Evolutionary conservation across 1,140 invertebrate species (phyloP).

Genomic region (Bactericera cockerelli): DNA sequence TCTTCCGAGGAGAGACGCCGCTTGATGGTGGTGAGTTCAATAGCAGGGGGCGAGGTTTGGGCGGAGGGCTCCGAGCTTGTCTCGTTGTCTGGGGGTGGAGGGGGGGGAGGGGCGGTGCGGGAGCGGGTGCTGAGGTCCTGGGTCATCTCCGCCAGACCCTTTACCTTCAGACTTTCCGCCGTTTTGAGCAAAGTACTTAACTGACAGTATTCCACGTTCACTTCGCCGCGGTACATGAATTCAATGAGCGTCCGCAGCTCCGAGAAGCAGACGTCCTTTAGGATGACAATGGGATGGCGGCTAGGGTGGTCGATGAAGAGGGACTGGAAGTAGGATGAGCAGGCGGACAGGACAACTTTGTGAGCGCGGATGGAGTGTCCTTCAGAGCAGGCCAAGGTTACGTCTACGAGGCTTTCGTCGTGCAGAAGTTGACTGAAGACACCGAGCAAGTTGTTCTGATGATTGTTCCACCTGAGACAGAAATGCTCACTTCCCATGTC

Average conservation of each 20-base stretch:
- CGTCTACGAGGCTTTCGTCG: constrained; percentile 87
- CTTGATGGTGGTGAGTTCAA: constrained; percentile 18
- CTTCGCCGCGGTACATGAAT: constrained; percentile 94
- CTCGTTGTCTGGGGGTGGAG: constrained; percentile 12
- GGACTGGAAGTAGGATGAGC: constrained; percentile 85
- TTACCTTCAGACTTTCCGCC: constrained; percentile 79
- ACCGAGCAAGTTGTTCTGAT: constrained; percentile 86
- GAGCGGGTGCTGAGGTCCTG: constrained; percentile 28
- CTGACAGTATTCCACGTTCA: constrained; percentile 85
- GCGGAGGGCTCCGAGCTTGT: constrained; percentile 27
- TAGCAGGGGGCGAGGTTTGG: constrained; percentile 11
- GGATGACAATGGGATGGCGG: constrained; percentile 80
- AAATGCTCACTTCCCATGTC: constrained; percentile 91
- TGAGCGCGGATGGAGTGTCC: constrained; percentile 85
- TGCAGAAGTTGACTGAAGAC: constrained; percentile 87
- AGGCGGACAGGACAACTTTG: constrained; percentile 87
- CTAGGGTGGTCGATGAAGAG: constrained; percentile 77
- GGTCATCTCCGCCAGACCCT: constrained; percentile 82
- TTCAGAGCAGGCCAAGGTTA: constrained; percentile 85
- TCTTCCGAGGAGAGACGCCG: background rate
- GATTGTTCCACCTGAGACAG: constrained; percentile 91
- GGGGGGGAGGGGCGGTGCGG: constrained; percentile 20
- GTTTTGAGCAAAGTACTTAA: constrained; percentile 78
- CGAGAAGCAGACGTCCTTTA: constrained; percentile 79
- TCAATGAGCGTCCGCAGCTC: constrained; percentile 80